phyloP scores from a whole-genome alignment of 2,113 vertebrate species.

The Cranoglanis bouderius region DNA sequence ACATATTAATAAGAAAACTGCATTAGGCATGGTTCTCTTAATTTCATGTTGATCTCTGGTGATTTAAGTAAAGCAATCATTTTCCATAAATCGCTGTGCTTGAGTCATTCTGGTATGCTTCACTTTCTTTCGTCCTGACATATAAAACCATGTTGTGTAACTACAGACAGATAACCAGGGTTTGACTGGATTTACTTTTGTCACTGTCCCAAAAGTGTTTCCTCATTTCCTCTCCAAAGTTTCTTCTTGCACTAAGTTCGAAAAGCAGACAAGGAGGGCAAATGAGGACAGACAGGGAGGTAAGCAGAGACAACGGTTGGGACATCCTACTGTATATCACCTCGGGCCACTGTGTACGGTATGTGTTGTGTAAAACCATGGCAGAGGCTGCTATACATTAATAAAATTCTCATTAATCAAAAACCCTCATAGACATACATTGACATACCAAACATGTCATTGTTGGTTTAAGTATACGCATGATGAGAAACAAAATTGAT shows the following conservation, averaged over 20 bases:
- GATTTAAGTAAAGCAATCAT: neutral
- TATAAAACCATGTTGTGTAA: neutral
- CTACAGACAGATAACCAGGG: neutral
- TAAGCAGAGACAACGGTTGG: neutral
- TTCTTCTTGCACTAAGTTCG: neutral
- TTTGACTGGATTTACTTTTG: neutral
- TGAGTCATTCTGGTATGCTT: neutral
- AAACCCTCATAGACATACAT: neutral
- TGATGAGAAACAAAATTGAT: neutral
- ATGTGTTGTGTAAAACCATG: neutral
- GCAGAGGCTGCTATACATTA: neutral
- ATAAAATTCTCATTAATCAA: neutral
- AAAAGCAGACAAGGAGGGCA: neutral
- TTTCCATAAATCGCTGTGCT: neutral
- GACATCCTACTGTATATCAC: neutral
- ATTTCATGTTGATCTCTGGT: neutral
- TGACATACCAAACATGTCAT: too few species aligned
- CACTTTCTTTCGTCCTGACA: neutral
- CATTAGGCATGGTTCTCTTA: neutral
- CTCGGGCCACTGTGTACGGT: neutral
- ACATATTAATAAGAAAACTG: neutral
- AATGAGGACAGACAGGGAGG: too few species aligned
- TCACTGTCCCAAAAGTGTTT: neutral
- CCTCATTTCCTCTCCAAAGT: neutral
- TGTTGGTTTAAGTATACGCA: neutral